Base-by-base conservation (phyloP, 2,888 invertebrate species). In the Suillia variegata region DNA sequence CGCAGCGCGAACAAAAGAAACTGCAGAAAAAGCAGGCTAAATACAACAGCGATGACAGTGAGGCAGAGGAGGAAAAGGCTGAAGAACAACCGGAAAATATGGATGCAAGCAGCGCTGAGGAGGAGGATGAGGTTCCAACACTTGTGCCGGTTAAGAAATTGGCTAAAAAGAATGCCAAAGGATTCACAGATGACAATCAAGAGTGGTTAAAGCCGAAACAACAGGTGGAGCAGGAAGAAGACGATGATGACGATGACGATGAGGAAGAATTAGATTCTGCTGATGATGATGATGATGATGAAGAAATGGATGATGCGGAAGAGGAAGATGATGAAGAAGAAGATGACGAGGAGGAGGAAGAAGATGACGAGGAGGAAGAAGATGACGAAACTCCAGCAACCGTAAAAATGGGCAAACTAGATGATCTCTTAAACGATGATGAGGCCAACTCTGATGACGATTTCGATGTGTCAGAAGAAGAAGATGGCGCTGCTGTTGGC, bases 181-280 rank as follows among this genome's bases (percentile, higher is more conserved):
- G 87, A 31, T 90, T 87, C 68, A 86, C 87, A 45, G 91, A 91
- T 83, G 88, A 91, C 15, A 91, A 91, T 71, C 85, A 87, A 58
- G 82, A 84, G 24, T 91, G 91, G 91, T 77, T 91, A 38, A 90
- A 86, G 71, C 87, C 86, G 1, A 88, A 87, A 74, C 62, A 69
- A 13, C 71, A 76, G 47, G 66, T 71, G 15, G 72, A 71, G 24
- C 59, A 71, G 8, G 67, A 74, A 22, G 70, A 71, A 62, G 73
- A 74, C 8, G 64, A 71, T 5, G 74, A 74, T 4, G 64, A 4
- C 33, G 74, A 70, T 21, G 71, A 73, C n/a, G 75, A 78, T 58
- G 71, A 78, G 2, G 76, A 75, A 13, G 70, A 70, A 17, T 64
- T 72, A 21, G 68, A 68, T 6, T 56, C 58, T 2, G 64, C 67